These are phyloP conservation scores for Butorides virescens DNA, from an alignment of 2,113 vertebrate species.

Conservation along the genomic window DNA sequence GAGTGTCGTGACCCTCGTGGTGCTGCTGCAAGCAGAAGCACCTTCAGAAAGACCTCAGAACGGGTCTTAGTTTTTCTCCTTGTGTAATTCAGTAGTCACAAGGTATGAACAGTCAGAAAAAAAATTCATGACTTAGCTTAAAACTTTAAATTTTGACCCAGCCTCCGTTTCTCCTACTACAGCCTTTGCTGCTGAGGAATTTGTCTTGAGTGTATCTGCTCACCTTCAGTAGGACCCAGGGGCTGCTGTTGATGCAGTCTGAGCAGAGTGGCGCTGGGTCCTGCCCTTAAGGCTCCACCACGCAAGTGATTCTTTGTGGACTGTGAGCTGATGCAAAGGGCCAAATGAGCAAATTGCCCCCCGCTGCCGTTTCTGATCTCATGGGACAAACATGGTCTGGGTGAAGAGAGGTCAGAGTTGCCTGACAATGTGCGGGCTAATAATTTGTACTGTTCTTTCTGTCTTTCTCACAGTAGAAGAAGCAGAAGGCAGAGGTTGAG, in stretches of 20 bases:
- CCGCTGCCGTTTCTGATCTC: background rate
- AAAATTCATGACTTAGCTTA: background rate
- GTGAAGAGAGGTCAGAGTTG: background rate
- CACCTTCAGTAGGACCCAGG: fast-evolving
- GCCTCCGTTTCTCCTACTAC: background rate
- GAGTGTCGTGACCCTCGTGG: background rate
- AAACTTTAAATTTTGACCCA: background rate
- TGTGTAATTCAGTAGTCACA: constrained; percentile 14
- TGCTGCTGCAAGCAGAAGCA: background rate
- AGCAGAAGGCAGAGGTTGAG: background rate
- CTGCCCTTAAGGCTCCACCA: no score
- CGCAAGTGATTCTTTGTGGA: background rate
- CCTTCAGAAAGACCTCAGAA: constrained; percentile 1
- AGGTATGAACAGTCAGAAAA: background rate
- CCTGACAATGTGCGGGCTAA: background rate
- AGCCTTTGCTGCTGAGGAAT: background rate
- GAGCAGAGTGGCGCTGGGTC: background rate
- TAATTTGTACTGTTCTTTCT: background rate
- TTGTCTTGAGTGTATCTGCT: background rate
- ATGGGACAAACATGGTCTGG: no score
- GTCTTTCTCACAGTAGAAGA: background rate
- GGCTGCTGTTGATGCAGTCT: fast-evolving
- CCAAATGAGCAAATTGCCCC: background rate
- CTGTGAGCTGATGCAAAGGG: background rate
- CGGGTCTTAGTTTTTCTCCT: background rate